phyloP scores from a whole-genome alignment of 2,888 invertebrate genomes.

The Rhamnusium bicolor region DNA sequence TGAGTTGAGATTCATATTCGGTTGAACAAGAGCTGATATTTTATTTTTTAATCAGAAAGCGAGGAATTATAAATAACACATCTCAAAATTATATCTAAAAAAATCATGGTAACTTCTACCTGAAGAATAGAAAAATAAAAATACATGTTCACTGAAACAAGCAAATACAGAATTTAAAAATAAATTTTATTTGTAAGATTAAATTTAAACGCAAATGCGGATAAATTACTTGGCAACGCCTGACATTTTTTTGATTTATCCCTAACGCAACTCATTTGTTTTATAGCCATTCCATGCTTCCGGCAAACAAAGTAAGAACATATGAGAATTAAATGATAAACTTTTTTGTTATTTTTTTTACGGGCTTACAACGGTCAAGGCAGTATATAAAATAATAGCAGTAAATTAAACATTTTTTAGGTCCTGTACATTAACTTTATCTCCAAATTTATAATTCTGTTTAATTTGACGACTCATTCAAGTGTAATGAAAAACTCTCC shows the following conservation, averaged over 20 bases:
- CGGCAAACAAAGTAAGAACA: background rate
- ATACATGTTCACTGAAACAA: too few species aligned
- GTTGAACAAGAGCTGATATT: too few species aligned
- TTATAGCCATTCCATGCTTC: background rate
- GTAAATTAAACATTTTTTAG: constrained; percentile 8
- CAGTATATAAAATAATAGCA: background rate
- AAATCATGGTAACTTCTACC: too few species aligned
- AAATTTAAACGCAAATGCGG: background rate
- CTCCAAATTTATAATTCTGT: background rate
- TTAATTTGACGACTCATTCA: background rate
- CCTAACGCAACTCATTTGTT: background rate
- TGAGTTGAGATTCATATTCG: too few species aligned
- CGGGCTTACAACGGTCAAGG: background rate
- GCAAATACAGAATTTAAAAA: background rate
- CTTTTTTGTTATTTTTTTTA: background rate
- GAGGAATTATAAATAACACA: too few species aligned
- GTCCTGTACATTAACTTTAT: background rate
- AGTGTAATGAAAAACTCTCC: background rate
- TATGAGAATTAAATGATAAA: background rate
- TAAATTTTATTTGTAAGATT: background rate
- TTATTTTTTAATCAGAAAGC: too few species aligned
- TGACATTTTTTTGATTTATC: background rate
- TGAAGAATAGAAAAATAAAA: too few species aligned
- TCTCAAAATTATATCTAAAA: too few species aligned
- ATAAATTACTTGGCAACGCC: background rate